Evolutionary conservation across 1,140 invertebrate genomes (phyloP), one percentile per base, ranked within the genome.

Genomic region (Nasonia vitripennis): DNA sequence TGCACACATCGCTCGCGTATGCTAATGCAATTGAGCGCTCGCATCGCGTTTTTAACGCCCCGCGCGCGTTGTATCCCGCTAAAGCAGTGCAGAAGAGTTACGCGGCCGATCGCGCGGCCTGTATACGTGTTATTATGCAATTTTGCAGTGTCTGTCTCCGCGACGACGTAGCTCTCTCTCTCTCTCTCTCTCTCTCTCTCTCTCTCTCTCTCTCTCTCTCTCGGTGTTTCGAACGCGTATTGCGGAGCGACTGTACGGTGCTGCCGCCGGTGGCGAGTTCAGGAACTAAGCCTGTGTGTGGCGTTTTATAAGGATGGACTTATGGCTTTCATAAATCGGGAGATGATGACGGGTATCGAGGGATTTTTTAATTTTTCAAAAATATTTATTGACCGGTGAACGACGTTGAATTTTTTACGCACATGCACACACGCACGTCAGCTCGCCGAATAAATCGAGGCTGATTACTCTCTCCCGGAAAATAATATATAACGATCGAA

Each of bases 11-110:
- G 2, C 31, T 70, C 7, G 9, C 2, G 45, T 82, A 82, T 82
- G 81, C 81, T 82, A 82, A 82, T 82, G 70, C 70, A 74, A 82
- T 74, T 62, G 81, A 82, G 27, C 48, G 51, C 34, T 81, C 62
- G 78, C 68, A 20, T 70, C n/a, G 20, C 14, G 62, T 82, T 82
- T 82, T 82, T 82, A 82, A 82, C 71, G 71, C 70, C 23, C 2
- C 14, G 17, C 23, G 11, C 14, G 17, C 5, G 27, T 45, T 75
- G n/a, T 37, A 20, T n/a, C 45, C 73, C 37, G 37, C 37, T 14
- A 75, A 75, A 75, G 73, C 73, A 75, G 73, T 45, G 73, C 37
- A 51, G 51, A 68, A 71, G 23, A 71, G 23, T 81, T 81, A 81
- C 79, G 23, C 27, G 48, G 11, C 34, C 27, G 51, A 78, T 55